Conservation (phyloP, 2,888 invertebrate genomes). For the Apoderus coryli region DNA sequence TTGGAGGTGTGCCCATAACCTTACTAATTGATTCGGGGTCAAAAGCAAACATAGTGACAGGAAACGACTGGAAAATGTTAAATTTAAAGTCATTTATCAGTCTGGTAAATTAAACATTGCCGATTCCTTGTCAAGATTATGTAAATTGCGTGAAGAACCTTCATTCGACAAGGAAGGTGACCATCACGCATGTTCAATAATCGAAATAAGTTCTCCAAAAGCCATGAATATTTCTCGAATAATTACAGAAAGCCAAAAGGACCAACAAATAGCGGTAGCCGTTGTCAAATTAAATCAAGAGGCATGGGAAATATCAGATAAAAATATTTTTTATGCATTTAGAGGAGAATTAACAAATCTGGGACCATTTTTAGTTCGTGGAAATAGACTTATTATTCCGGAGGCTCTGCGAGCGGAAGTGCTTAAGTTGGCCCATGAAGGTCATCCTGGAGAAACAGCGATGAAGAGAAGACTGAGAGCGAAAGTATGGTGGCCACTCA, state of each 20-base stretch:
- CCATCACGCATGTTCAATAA: slow-evolving; percentile 5
- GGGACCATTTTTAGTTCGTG: slow-evolving; percentile 7
- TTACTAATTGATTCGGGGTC: no score
- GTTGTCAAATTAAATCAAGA: slow-evolving; percentile 4
- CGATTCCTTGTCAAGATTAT: slow-evolving; percentile 18
- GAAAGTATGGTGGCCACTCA: slow-evolving; percentile 18
- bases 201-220: slow-evolving; percentile 8
- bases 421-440: slow-evolving; percentile 17
- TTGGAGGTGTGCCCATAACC: no score
- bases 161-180: slow-evolving; percentile 9
- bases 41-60: no score
- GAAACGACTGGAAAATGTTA: no score
- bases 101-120: slow-evolving; percentile 19
- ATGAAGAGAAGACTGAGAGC: slow-evolving; percentile 17
- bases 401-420: slow-evolving; percentile 7
- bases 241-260: slow-evolving; percentile 3
- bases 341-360: slow-evolving; percentile 5
- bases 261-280: slow-evolving; percentile 3
- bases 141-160: slow-evolving; percentile 2
- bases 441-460: slow-evolving; percentile 16
- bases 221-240: slow-evolving; percentile 7
- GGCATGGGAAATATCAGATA: slow-evolving; percentile 8
- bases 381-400: slow-evolving; percentile 3
- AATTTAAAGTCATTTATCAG: slow-evolving; percentile 16
- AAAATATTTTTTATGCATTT: slow-evolving; percentile 9